These are phyloP conservation scores for Caenorhabditis auriculariae DNA, from an alignment of 2,888 invertebrate genomes.

Conservation along the genomic window DNA sequence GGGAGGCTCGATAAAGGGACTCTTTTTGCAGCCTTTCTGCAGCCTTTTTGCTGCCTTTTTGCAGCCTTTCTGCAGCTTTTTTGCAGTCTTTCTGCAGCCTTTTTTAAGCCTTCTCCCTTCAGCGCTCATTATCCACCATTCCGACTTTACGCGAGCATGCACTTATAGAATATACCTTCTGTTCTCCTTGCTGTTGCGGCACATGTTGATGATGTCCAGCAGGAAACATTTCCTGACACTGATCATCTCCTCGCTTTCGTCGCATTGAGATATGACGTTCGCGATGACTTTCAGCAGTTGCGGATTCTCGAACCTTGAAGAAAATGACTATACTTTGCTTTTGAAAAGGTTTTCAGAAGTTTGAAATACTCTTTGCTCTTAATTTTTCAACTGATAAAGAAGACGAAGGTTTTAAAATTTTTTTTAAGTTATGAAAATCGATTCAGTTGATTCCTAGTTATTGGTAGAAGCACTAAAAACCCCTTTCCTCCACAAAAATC, in stretches of 20 bases:
- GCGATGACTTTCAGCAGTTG: conserved; percentile 99
- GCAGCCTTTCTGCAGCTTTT: too few species aligned
- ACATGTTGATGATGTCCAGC: conserved; percentile 95
- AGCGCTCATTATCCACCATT: too few species aligned
- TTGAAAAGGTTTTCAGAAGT: not conserved
- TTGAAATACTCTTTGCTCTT: not conserved
- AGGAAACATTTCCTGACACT: conserved; percentile 91
- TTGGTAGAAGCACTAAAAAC: too few species aligned
- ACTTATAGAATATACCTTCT: conserved; percentile 66
- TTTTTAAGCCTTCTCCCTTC: too few species aligned
- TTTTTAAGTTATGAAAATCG: too few species aligned
- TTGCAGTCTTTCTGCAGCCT: too few species aligned
- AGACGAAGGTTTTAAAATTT: not conserved
- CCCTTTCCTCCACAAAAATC: too few species aligned
- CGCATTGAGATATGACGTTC: conserved; percentile 91
- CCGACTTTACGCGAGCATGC: not conserved
- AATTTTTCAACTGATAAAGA: not conserved
- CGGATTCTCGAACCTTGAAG: conserved; percentile 67
- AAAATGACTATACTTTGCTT: not conserved
- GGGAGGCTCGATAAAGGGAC: too few species aligned
- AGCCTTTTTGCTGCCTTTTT: too few species aligned
- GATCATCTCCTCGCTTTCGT: conserved; percentile 84
- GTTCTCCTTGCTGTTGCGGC: conserved; percentile 95
- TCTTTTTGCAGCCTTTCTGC: too few species aligned
- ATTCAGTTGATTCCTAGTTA: too few species aligned